Conservation (phyloP, 2,888 invertebrate genomes). For the Archips crataeganus region DNA sequence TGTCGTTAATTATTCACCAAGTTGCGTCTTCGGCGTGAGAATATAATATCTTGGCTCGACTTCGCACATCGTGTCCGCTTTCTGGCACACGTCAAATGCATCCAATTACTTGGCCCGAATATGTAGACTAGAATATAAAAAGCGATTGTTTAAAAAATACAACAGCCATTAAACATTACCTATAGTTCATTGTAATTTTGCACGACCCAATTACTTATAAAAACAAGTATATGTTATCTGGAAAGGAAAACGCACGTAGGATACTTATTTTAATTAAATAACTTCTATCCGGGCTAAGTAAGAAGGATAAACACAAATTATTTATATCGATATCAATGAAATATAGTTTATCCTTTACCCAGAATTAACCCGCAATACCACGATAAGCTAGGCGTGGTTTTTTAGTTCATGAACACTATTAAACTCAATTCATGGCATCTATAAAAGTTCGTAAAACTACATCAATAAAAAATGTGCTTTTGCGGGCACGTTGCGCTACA, state of each 20-base stretch:
- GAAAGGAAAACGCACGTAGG: not conserved
- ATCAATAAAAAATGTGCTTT: constrained; percentile 33
- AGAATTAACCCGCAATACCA: not conserved
- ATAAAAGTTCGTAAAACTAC: constrained; percentile 37
- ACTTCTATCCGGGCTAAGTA: not conserved
- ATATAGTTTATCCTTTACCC: not conserved
- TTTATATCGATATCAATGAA: no score
- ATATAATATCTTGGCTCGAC: constrained; percentile 28
- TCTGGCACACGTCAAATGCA: constrained; percentile 37
- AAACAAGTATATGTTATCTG: not conserved
- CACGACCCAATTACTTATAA: not conserved
- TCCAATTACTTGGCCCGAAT: constrained; percentile 36
- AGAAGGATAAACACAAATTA: no score
- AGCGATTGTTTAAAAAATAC: not conserved
- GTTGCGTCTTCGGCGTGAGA: constrained; percentile 14
- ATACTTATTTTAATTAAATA: not conserved
- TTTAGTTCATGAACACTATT: constrained; percentile 17
- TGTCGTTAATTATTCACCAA: constrained; percentile 25
- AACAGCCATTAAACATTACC: not conserved
- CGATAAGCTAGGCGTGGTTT: not conserved
- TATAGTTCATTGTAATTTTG: no score
- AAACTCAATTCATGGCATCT: constrained; percentile 38
- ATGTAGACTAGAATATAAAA: constrained; percentile 4
- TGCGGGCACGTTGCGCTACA: not conserved
- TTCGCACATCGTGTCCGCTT: constrained; percentile 20